These are phyloP conservation scores for Thamnophis elegans DNA, from an alignment of 2,797 vertebrate species.

Conservation along the genomic window DNA sequence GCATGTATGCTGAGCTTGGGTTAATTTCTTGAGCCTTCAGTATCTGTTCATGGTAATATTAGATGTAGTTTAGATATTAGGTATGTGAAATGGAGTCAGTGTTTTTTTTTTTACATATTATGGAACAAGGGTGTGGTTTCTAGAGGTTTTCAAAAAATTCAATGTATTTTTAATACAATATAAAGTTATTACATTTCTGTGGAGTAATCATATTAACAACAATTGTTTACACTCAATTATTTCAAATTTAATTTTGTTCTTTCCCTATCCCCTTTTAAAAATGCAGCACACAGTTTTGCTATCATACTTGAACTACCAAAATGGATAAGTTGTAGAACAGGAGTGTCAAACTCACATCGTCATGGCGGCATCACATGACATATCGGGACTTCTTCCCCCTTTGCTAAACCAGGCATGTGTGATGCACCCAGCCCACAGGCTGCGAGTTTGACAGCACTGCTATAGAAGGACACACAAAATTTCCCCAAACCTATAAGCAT, in stretches of 20 bases:
- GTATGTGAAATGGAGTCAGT: not conserved
- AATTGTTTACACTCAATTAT: not conserved
- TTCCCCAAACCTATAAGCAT: not conserved
- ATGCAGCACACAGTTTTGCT: not conserved
- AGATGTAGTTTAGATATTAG: not conserved
- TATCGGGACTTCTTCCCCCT: too few species aligned
- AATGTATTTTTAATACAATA: not conserved
- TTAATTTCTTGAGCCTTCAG: not conserved
- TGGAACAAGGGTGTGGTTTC: not conserved
- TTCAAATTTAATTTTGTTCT: not conserved
- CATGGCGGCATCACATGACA: rapidly evolving
- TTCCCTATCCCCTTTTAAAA: not conserved
- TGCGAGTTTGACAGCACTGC: not conserved
- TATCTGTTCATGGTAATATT: not conserved
- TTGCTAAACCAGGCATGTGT: too few species aligned
- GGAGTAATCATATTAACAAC: not conserved
- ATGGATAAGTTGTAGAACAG: not conserved
- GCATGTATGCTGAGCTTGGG: not conserved
- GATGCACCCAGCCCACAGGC: too few species aligned
- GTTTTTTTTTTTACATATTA: not conserved
- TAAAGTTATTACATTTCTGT: not conserved
- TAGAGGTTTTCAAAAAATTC: too few species aligned
- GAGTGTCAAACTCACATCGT: too few species aligned
- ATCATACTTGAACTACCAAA: not conserved
- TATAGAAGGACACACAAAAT: not conserved